Evolutionary conservation across 2,888 invertebrate genomes (phyloP), one percentile per base, ranked within the genome.

Genomic region (Melanchra persicariae): DNA sequence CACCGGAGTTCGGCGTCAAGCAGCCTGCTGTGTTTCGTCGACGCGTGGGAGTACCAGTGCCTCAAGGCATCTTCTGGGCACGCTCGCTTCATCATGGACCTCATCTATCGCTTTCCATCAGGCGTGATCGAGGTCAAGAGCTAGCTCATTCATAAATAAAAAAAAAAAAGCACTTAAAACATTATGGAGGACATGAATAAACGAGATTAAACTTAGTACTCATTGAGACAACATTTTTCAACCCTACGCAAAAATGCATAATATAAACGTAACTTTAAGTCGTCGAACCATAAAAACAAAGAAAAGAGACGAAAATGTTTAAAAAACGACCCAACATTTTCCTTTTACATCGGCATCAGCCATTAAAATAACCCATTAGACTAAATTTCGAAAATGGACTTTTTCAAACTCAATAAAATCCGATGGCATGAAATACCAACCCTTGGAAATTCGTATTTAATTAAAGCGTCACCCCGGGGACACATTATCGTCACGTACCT

Each of bases 371-470:
- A 80, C 63, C 77, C 81, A 80, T 80, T 68, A 74, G 60, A 52
- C 64, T 10, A 61, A 66, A 68, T 71, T 67, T 64, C 10, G n/a
- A 70, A 81, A 77, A 71, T 66, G 59, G 63, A 78, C 62, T 72
- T 81, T 72, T 68, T 26, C 58, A 47, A 71, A 84, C 80, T 79
- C 73, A 77, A 81, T 82, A 72, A 80, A 84, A 81, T 67, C 76
- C 52, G 49, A 75, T 65, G 70, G 65, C 67, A 73, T 75, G 67
- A 71, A 73, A 76, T 70, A 74, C 57, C 61, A 77, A 80, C 79
- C 83, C 83, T 77, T 83, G 74, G 47, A 85, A 83, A 83, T 80
- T 67, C 80, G 77, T 77, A 77, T 85, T 84, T 85, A 85, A 85
- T 85, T 84, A 84, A 82, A 80, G 71, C 74, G 76, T 74, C 77